Evolutionary conservation across 2,888 invertebrate genomes (phyloP).

Genomic region (Gymnoscelis rufifasciata): DNA sequence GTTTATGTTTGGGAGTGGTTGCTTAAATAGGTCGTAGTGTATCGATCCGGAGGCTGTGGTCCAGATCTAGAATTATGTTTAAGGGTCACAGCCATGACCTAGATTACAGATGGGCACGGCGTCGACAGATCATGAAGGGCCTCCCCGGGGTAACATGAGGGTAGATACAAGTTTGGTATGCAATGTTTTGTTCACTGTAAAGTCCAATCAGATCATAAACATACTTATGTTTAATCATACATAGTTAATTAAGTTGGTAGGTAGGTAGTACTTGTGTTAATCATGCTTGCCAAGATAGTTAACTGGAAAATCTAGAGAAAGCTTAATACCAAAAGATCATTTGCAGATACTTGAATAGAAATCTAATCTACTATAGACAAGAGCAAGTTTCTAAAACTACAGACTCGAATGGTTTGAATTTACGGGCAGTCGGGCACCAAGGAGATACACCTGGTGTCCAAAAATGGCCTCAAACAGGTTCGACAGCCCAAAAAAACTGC

Average conservation of each 20-base stretch:
- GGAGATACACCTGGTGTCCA: slow-evolving; percentile 21
- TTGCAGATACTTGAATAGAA: background rate
- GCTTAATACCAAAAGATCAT: background rate
- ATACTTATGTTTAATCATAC: too few species aligned
- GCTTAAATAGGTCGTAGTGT: slow-evolving; percentile 44
- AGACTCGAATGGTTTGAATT: background rate
- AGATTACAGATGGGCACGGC: slow-evolving; percentile 39
- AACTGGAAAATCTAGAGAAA: background rate
- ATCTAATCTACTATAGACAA: background rate
- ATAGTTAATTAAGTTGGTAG: too few species aligned
- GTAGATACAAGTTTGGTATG: slow-evolving; percentile 3
- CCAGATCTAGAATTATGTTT: slow-evolving; percentile 64
- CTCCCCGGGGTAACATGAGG: slow-evolving; percentile 9
- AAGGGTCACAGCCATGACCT: slow-evolving; percentile 68
- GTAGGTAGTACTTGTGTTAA: too few species aligned
- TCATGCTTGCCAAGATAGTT: too few species aligned
- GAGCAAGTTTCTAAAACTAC: background rate
- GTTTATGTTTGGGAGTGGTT: slow-evolving; percentile 30
- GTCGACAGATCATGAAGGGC: slow-evolving; percentile 9
- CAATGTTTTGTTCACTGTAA: too few species aligned
- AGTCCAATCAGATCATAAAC: too few species aligned
- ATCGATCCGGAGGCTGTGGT: slow-evolving; percentile 72
- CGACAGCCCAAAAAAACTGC: slow-evolving; percentile 19
- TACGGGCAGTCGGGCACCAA: background rate
- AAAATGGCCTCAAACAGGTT: slow-evolving; percentile 30